Conservation (phyloP, 2,113 vertebrate species). For the Triplophysa dalaica region DNA sequence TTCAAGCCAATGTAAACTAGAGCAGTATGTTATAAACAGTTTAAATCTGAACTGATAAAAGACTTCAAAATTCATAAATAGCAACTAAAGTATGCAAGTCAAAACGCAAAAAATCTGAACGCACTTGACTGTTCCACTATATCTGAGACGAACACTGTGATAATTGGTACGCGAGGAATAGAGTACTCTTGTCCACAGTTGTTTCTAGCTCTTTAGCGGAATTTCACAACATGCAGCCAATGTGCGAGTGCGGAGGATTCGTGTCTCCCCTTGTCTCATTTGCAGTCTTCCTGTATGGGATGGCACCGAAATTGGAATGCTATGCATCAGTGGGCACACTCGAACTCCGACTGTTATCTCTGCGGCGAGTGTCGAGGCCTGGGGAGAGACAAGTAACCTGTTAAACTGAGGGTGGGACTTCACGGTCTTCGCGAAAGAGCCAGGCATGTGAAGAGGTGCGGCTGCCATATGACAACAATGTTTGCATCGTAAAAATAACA, state of each 20-base stretch:
- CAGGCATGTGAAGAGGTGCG: slow-evolving; percentile 26
- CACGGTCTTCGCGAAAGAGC: slow-evolving; percentile 40
- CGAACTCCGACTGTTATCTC: slow-evolving; percentile 49
- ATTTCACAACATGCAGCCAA: slow-evolving; percentile 1
- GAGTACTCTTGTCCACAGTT: neutral
- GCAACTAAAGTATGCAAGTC: neutral
- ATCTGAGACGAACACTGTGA: neutral
- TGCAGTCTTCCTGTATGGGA: slow-evolving; percentile 37
- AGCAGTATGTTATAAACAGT: neutral
- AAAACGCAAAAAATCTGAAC: neutral
- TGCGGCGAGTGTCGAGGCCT: slow-evolving; percentile 26
- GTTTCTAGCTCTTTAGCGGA: slow-evolving; percentile 9
- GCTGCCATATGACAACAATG: neutral
- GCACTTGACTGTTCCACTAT: neutral
- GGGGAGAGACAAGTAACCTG: slow-evolving; percentile 46
- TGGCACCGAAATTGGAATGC: slow-evolving; percentile 51
- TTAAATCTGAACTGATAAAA: neutral
- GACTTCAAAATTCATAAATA: neutral
- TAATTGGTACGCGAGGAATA: slow-evolving; percentile 9
- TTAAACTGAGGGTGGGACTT: slow-evolving; percentile 59
- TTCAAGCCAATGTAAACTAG: neutral
- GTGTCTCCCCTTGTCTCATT: slow-evolving; percentile 3
- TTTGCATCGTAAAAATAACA: neutral
- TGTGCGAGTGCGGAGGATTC: slow-evolving; percentile 3
- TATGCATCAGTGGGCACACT: slow-evolving; percentile 50